Evolutionary conservation across 2,797 vertebrate species (phyloP).

Genomic region (Channa striata): DNA sequence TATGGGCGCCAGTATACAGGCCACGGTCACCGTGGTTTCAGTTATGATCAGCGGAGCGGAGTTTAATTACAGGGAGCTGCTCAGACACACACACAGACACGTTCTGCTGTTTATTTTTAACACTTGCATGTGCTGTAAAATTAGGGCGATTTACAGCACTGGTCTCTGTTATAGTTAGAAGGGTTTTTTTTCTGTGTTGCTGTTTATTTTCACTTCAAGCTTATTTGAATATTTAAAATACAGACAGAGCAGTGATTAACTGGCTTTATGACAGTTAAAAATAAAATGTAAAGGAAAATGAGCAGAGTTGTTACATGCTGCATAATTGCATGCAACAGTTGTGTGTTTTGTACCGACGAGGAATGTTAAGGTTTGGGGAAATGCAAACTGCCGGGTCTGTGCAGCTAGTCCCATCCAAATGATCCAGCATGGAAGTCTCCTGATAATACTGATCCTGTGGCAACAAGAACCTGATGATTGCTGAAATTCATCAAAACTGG

Average conservation of each 20-base stretch:
- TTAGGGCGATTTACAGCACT: slow-evolving; percentile 43
- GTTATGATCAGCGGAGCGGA: slow-evolving; percentile 40
- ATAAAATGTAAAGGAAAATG: slow-evolving; percentile 48
- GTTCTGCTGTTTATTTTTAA: slow-evolving; percentile 68
- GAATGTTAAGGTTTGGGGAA: slow-evolving; percentile 8
- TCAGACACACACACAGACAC: slow-evolving; percentile 41
- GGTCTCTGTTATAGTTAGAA: slow-evolving; percentile 34
- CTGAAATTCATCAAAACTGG: too few relatives aligned
- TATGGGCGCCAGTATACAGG: slow-evolving; percentile 20
- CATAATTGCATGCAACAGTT: slow-evolving; percentile 19
- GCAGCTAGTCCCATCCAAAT: too few relatives aligned
- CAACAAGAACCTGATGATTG: too few relatives aligned
- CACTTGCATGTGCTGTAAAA: slow-evolving; percentile 51
- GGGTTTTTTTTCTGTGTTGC: not conserved
- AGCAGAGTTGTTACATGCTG: slow-evolving; percentile 42
- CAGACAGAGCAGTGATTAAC: slow-evolving; percentile 23
- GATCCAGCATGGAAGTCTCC: too few relatives aligned
- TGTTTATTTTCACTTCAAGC: slow-evolving; percentile 39
- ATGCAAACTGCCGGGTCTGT: not conserved
- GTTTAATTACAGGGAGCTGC: slow-evolving; percentile 61
- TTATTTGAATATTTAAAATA: slow-evolving; percentile 46
- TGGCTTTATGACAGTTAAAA: slow-evolving; percentile 54
- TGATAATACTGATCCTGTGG: too few relatives aligned
- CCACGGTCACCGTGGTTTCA: slow-evolving; percentile 39
- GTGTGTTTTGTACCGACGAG: slow-evolving; percentile 15